Percentiles rank a stretch among this genome's conserved stretches.
Evolutionary conservation across 2,888 invertebrate genomes (phyloP).

Genomic region (Orthosia cruda): DNA sequence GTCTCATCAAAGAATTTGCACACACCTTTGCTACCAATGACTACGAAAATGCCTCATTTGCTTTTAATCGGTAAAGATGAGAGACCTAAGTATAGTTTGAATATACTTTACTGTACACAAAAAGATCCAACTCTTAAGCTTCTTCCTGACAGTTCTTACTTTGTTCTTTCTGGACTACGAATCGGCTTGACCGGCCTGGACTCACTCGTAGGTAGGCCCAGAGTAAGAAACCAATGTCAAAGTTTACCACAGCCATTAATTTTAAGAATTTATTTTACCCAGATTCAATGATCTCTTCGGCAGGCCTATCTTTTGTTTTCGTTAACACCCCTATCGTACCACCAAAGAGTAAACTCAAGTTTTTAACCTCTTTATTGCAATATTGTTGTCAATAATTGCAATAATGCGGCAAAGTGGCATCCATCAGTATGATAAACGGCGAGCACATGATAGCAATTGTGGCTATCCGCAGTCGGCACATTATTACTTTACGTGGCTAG

Average conservation of each 20-base stretch:
- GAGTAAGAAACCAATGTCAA: background rate
- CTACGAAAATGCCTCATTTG: background rate
- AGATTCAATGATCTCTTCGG: background rate
- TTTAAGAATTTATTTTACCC: background rate
- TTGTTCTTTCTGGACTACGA: background rate
- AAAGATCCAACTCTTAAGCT: too few relatives aligned
- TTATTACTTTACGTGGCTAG: constrained; percentile 32
- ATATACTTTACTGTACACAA: too few relatives aligned
- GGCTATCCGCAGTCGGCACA: constrained; percentile 55
- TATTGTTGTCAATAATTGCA: constrained; percentile 49
- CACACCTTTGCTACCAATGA: background rate
- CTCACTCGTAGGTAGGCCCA: background rate
- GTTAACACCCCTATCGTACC: background rate
- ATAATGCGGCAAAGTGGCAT: constrained; percentile 23
- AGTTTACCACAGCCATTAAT: background rate
- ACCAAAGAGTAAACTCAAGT: constrained; percentile 21
- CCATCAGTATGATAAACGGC: constrained; percentile 27
- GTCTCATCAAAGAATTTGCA: background rate
- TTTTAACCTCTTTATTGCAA: constrained; percentile 23
- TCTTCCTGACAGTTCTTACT: background rate
- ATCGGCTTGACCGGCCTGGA: too few relatives aligned
- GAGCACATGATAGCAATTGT: constrained; percentile 28
- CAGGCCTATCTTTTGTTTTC: background rate
- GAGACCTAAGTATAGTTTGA: too few relatives aligned
- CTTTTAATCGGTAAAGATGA: too few relatives aligned